A percentile compares a stretch with the other conserved stretches of the same genome.
phyloP scores from a whole-genome alignment of 2,888 invertebrate genomes.

The Mechanitis messenoides region DNA sequence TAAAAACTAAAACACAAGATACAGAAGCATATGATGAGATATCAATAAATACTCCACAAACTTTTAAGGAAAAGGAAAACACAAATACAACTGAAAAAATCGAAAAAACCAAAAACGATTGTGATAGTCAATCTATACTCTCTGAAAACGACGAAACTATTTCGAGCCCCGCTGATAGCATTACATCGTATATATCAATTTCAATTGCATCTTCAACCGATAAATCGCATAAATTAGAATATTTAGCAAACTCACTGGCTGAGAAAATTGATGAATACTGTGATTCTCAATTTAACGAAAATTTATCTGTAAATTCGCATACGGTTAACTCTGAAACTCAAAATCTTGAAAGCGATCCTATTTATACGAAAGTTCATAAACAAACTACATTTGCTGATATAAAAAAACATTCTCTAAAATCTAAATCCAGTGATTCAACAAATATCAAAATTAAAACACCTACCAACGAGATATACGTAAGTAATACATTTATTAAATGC shows the following conservation, averaged over 20 bases:
- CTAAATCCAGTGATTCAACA: constrained; percentile 56
- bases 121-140: constrained; percentile 55
- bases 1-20: constrained; percentile 35
- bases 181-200: constrained; percentile 73
- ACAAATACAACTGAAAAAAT: constrained; percentile 13
- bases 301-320: constrained; percentile 47
- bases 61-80: constrained; percentile 31
- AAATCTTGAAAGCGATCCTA: constrained; percentile 54
- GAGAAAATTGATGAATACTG: constrained; percentile 75
- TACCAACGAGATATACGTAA: constrained; percentile 59
- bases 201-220: constrained; percentile 70
- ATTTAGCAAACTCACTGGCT: constrained; percentile 69
- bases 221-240: constrained; percentile 69
- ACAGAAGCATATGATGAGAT: constrained; percentile 50
- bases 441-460: constrained; percentile 53
- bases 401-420: constrained; percentile 54
- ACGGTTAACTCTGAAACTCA: constrained; percentile 45
- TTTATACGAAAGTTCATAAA: constrained; percentile 68
- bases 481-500: constrained; percentile 62
- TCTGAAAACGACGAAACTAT: constrained; percentile 71
- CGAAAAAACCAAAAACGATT: constrained; percentile 39
- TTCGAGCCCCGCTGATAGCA: constrained; percentile 69
- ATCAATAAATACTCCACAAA: constrained; percentile 45
- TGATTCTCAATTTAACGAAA: constrained; percentile 66
- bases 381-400: constrained; percentile 76